Percentiles rank a stretch among this genome's conserved stretches.
phyloP scores from a whole-genome alignment of 2,113 vertebrate species.

The Malurus cyaneus region DNA sequence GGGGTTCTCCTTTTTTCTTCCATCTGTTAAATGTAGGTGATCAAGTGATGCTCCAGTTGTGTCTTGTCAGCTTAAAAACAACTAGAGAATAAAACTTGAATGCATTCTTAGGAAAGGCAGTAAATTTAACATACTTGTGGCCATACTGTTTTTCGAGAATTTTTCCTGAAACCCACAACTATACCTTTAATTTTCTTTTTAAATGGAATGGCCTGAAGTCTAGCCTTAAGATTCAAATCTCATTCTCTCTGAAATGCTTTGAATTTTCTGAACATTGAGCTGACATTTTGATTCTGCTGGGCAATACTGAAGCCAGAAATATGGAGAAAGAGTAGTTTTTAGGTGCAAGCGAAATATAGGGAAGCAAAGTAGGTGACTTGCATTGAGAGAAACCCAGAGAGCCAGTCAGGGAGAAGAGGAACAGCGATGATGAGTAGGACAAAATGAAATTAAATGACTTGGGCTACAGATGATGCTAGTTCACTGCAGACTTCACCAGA shows the following conservation, averaged over 20 bases:
- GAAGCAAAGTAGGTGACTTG: background rate
- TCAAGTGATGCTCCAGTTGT: background rate
- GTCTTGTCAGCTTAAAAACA: background rate
- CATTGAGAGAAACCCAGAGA: background rate
- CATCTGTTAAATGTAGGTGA: background rate
- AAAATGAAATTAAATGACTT: background rate
- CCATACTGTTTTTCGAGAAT: background rate
- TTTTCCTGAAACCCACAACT: background rate
- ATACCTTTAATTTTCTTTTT: background rate
- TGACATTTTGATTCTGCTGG: background rate
- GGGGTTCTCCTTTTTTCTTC: background rate
- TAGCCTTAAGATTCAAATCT: background rate
- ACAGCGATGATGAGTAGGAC: background rate
- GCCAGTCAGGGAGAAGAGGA: background rate
- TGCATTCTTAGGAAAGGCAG: background rate
- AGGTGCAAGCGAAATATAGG: background rate
- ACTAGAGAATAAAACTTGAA: background rate
- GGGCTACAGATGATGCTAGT: background rate
- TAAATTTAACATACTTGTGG: background rate
- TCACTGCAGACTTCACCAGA: background rate
- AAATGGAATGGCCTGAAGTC: background rate
- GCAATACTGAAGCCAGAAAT: background rate
- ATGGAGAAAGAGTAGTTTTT: background rate
- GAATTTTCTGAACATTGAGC: background rate
- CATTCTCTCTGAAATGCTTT: background rate